A percentile compares a stretch with the other conserved stretches of the same genome.
Evolutionary conservation across 2,888 invertebrate species (phyloP).

Genomic region (Elysia crispata): DNA sequence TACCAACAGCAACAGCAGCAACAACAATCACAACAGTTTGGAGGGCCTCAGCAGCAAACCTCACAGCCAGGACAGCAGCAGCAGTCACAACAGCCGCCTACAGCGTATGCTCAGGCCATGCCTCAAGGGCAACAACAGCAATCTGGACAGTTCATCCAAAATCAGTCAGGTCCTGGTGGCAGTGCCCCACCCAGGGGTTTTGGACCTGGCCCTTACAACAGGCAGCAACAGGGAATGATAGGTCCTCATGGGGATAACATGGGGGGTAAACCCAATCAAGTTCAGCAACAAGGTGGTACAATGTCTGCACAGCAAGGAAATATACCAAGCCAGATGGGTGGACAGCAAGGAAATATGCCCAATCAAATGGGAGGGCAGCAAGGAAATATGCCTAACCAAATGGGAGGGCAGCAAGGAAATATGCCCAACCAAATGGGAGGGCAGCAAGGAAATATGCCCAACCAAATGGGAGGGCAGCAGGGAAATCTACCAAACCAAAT

Average conservation of each 20-base stretch:
- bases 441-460: slow-evolving; percentile 47
- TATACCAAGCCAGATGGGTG: slow-evolving; percentile 54
- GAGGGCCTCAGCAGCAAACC: slow-evolving; percentile 12
- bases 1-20: slow-evolving; percentile 28
- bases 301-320: slow-evolving; percentile 42
- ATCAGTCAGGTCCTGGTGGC: slow-evolving; percentile 35
- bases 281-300: slow-evolving; percentile 49
- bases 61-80: slow-evolving; percentile 32
- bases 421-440: slow-evolving; percentile 23
- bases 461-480: slow-evolving; percentile 39
- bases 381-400: slow-evolving; percentile 48
- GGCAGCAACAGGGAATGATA: slow-evolving; percentile 21
- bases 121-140: slow-evolving; percentile 20
- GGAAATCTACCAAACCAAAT: slow-evolving; percentile 51
- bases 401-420: slow-evolving; percentile 40
- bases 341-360: slow-evolving; percentile 48
- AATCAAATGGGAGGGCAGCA: slow-evolving; percentile 51
- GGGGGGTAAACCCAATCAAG: slow-evolving; percentile 35
- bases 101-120: slow-evolving; percentile 26
- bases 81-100: slow-evolving; percentile 24
- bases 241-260: slow-evolving; percentile 4
- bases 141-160: slow-evolving; percentile 25
- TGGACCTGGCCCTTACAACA: slow-evolving; percentile 10
- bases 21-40: not conserved
- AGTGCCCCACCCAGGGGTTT: slow-evolving; percentile 36